Conservation (phyloP, 1,140 invertebrate species). For the Cepaea nemoralis region DNA sequence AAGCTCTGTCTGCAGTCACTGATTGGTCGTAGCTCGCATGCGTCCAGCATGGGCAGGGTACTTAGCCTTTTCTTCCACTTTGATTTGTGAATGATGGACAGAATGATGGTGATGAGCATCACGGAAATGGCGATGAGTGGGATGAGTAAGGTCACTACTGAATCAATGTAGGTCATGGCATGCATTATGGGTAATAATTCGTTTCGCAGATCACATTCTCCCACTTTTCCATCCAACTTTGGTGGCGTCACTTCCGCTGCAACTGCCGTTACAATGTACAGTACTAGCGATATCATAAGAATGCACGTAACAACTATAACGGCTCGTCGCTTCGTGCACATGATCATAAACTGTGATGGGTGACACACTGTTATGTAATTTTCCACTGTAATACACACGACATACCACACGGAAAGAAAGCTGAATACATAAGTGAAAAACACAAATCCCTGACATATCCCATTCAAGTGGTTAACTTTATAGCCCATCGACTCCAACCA, state of each 20-base stretch:
- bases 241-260: slow-evolving; percentile 41
- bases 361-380: slow-evolving; percentile 84
- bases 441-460: slow-evolving; percentile 79
- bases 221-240: neutral
- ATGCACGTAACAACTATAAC: slow-evolving; percentile 76
- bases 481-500: slow-evolving; percentile 53
- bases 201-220: slow-evolving; percentile 31
- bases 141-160: slow-evolving; percentile 51
- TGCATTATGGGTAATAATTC: slow-evolving; percentile 36
- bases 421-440: slow-evolving; percentile 81
- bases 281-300: slow-evolving; percentile 73
- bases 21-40: slow-evolving; percentile 21
- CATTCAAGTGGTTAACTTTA: slow-evolving; percentile 43
- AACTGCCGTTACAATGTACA: slow-evolving; percentile 71
- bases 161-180: slow-evolving; percentile 49
- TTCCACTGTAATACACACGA: slow-evolving; percentile 87
- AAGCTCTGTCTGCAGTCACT: slow-evolving; percentile 2
- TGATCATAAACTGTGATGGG: slow-evolving; percentile 80
- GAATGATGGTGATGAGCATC: slow-evolving; percentile 49
- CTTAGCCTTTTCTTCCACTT: slow-evolving; percentile 37
- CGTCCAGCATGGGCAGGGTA: slow-evolving; percentile 33
- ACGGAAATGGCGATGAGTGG: slow-evolving; percentile 47
- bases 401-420: slow-evolving; percentile 85
- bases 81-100: slow-evolving; percentile 43
- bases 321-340: slow-evolving; percentile 82